Evolutionary conservation across 2,888 invertebrate genomes (phyloP).

Genomic region (Calameuta pallipes): DNA sequence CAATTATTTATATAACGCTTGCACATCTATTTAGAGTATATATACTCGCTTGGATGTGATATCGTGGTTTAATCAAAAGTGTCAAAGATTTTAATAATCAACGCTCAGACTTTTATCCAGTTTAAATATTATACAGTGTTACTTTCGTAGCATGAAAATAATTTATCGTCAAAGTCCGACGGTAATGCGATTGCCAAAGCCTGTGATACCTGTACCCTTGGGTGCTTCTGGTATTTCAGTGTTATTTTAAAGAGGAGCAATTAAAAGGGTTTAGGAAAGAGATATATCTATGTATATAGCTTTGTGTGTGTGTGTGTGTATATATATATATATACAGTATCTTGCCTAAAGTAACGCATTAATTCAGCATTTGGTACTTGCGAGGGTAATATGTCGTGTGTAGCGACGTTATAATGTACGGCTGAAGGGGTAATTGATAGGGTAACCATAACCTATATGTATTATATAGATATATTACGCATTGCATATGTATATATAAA

Average conservation of each 20-base stretch:
- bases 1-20: neutral
- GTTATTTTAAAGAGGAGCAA: neutral
- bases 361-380: neutral
- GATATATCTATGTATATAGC: neutral
- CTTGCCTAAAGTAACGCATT: neutral
- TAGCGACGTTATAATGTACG: neutral
- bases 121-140: neutral
- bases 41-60: neutral
- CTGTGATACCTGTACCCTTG: neutral
- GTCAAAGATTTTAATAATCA: neutral
- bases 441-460: neutral
- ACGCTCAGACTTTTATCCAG: neutral
- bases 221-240: neutral
- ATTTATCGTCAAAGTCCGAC: neutral
- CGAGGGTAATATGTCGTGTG: neutral
- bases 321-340: neutral
- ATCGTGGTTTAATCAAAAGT: neutral
- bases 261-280: neutral
- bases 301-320: neutral
- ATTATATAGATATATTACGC: neutral
- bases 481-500: neutral
- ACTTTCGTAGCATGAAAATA: neutral
- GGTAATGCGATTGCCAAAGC: neutral
- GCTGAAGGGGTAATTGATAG: neutral
- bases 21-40: neutral